Base-by-base conservation (phyloP, 2,888 invertebrate species). In the Iphiclides podalirius region DNA sequence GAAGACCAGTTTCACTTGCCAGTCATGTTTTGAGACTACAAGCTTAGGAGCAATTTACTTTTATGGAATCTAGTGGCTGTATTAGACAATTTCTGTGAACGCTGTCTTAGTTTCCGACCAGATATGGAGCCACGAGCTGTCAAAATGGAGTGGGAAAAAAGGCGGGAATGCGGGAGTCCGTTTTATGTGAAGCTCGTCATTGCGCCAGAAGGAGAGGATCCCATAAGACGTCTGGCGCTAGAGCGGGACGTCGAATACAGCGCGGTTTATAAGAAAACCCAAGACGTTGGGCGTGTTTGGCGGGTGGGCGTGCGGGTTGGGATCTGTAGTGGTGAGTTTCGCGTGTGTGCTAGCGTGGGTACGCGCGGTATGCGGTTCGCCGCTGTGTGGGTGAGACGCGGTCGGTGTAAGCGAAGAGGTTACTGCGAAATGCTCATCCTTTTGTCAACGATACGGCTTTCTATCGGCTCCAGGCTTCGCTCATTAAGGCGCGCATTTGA, bases 131-230 rank as follows among this genome's bases (percentile, higher is more conserved):
- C 87, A 74, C 88, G 88, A 87, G 81, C 87, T 87, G 88, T 88
- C 87, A 87, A 87, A 87, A 86, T 87, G 88, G 88, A 88, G 87
- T 86, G 87, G 88, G 88, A 89, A 89, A 89, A 89, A 89, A 89
- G 89, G 89, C 89, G 89, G 89, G 89, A 89, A 89, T 89, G 89
- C 79, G 89, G 20, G 88, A 87, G 67, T 79, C 49, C 85, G 79
- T 82, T 88, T 89, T 88, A 89, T 88, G 86, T 83, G 89, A 81
- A 76, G 80, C 88, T 88, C 88, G 84, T 88, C 86, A 88, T 88
- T 82, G 85, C 84, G 86, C 56, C 53, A 72, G 78, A 84, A 63
- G 61, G 79, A 75, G 82, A 79, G 64, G 58, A 54, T n/a, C 53
- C 55, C 58, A 58, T 60, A 60, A 54, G 26, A 47, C 34, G 36